Evolutionary conservation across 2,888 invertebrate genomes (phyloP), one percentile per base, ranked within the genome.

Genomic region (Trissolcus japonicus): DNA sequence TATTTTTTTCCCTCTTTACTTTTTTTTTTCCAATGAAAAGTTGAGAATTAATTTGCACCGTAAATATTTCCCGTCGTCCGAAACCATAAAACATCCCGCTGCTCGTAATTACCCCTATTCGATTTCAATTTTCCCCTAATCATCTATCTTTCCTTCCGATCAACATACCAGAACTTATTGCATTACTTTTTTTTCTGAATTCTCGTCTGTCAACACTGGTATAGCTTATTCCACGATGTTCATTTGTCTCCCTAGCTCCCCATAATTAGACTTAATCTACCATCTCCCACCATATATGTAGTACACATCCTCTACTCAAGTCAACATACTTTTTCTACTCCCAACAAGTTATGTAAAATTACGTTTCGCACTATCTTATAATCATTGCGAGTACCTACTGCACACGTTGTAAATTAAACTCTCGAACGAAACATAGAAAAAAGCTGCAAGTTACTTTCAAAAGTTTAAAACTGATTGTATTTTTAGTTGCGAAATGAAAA

Each of bases 211-310:
- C 53, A 53, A 51, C 21, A 53, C 19, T 11, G 16, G 53, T 11
- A 35, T 62, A 62, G 41, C 50, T 51, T 48, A 41, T 53, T 62
- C 25, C 41, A 17, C 19, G 11, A 29, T 40, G 16, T 53, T 41
- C 61, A 62, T 62, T 62, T 53, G 53, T 62, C 53, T 62, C 41
- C 17, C 7, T 6, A 46, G 21, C 16, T 17, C 40, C 11, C 40
- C 21, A 51, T 61, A 62, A 53, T 62, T 62, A 53, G 21, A 41
- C 6, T 9, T 53, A 61, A 62, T 62, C 62, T 62, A 13, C 21
- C 21, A 62, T 62, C 62, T 51, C 9, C 51, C 51, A 35, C 35
- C 13, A 41, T 14, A 43, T 43, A 43, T 43, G 41, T 43, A 57
- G 41, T 43, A 21, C 43, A 17, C 14, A 57, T 19, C 43, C 7